Evolutionary conservation across 1,140 invertebrate species (phyloP), one percentile per base, ranked within the genome.

Genomic region (Radopholus similis): DNA sequence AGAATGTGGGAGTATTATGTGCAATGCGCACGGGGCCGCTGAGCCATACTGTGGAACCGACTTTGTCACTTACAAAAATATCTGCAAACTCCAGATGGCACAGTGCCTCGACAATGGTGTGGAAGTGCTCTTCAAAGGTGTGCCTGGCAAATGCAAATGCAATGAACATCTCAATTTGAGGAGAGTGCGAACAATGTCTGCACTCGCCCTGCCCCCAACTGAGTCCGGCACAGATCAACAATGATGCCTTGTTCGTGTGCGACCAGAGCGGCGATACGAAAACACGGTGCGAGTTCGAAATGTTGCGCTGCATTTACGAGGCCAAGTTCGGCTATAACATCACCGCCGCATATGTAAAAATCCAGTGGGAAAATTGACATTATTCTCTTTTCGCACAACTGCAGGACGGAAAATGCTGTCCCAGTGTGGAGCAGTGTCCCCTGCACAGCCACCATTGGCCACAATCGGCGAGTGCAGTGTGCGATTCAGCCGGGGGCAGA

Each of bases 41-140:
- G 66, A 81, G 51, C 66, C 68, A 11, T 63, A 82, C 37, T 78
- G 77, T 69, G 77, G 66, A n/a, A 66, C 74, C 37, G 77, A 78
- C 55, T 81, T 78, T 30, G 26, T 23, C 4, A 80, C 78, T 11
- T 77, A 81, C 40, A 55, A 54, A 4, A 81, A 76, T 47, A n/a
- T 51, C 28, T 68, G 65, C 54, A 32, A 32, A 5, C 21, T 68
- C 37, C 62, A 67, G 37, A 71, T 72, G 57, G 75, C 71, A 15
- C 66, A 77, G 56, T 78, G 77, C 55, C 9, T 35, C 15, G 56
- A 76, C 64, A 15, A 58, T 2, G 40, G 68, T 21, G n/a, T 78
- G 32, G 77, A 81, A 38, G 42, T 81, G 54, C 59, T 78, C 6
- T 78, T 77, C 44, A 81, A 80, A 67, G 76, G 75, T 78, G 32